Evolutionary conservation across 2,797 vertebrate genomes (phyloP), one percentile per base, ranked within the genome.

Genomic region (Melanotaenia parkinsoni): DNA sequence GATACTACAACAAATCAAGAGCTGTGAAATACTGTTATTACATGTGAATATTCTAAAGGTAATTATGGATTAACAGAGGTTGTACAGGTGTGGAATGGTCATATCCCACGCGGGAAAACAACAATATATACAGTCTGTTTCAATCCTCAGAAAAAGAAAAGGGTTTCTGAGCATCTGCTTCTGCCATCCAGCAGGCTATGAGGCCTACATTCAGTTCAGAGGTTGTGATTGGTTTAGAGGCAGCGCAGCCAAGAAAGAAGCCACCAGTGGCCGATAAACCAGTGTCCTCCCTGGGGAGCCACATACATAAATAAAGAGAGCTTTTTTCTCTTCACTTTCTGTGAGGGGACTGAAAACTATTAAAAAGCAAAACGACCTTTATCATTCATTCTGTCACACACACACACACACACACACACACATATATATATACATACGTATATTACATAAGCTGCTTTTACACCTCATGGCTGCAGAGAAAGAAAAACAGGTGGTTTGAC

Each of bases 281-380:
- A 82, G 70, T 16, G 28, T 70, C 77, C 66, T 80, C 86, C 53
- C 66, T 24, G 37, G 80, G 76, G 77, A 80, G 66, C 69, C 67
- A 83, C 69, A 56, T 40, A 81, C 88, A 91, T 90, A 91, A 90
- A 91, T 90, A 85, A 84, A 76, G 69, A 83, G 79, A 67, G 58
- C 63, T 74, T 70, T 74, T 72, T 69, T 74, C 75, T 74, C 65
- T 77, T 84, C 81, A 70, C 85, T 73, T 75, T 54, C 72, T 75
- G 43, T 51, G 43, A 12, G 63, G 56, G 66, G 50, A 38, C 57
- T 74, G 66, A 82, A 50, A 79, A 73, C 10, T 50, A 60, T 64
- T 69, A 45, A 64, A 63, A 75, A 28, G 12, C 38, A 1, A 67
- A 80, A 69, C 51, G 1, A 62, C 33, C 40, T 65, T 58, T 35